Percentiles rank a stretch among this genome's conserved stretches.
Conservation (phyloP, 2,113 vertebrate genomes). For the Cavia aperea region DNA sequence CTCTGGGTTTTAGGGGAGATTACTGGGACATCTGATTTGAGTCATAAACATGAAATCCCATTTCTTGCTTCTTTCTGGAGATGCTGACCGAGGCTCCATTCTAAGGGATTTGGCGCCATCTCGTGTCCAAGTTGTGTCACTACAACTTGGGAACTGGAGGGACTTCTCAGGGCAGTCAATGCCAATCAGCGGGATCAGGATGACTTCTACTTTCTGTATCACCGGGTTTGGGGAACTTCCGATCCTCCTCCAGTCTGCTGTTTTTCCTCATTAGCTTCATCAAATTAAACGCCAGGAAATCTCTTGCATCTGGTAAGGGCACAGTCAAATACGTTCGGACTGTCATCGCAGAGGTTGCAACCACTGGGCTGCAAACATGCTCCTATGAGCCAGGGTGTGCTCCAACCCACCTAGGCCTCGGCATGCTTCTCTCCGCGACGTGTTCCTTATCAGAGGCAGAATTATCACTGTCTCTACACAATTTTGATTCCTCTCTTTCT, state of each 20-base stretch:
- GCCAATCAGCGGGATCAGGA: fast-evolving
- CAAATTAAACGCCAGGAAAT: not conserved
- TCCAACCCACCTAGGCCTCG: constrained; percentile 1
- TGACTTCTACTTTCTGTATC: not conserved
- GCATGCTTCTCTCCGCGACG: constrained; percentile 32
- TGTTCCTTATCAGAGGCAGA: constrained; percentile 43
- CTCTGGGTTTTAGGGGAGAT: not conserved
- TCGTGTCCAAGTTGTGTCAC: constrained; percentile 60
- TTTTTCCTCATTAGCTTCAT: not conserved
- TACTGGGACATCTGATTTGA: not conserved
- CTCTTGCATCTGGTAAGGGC: not conserved
- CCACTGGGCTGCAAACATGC: not conserved
- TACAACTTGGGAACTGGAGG: not conserved
- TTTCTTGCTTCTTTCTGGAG: not conserved
- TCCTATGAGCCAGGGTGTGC: not conserved
- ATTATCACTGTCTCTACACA: constrained; percentile 54
- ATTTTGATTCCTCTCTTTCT: constrained; percentile 39
- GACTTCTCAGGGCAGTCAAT: not conserved
- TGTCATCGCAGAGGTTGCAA: not conserved
- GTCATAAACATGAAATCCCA: not conserved
- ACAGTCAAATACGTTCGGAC: not conserved
- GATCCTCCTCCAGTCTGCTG: not conserved
- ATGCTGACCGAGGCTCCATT: not conserved
- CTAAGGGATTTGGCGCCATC: constrained; percentile 69
- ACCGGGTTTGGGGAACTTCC: not conserved